phyloP scores from a whole-genome alignment of 2,888 invertebrate genomes.

The Gari tellinella region DNA sequence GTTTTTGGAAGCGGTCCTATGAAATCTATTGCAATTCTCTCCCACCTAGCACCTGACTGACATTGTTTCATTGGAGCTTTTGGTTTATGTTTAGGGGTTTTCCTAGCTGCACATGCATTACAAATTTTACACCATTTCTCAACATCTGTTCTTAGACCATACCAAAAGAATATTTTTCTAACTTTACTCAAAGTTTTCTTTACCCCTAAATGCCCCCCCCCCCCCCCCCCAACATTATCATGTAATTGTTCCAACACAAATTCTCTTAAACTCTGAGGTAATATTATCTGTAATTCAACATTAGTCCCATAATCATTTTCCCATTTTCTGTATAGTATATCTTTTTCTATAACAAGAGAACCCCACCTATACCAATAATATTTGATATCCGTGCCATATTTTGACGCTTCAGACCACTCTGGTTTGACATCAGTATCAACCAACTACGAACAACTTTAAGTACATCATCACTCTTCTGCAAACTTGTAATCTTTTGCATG shows the following conservation, averaged over 20 bases:
- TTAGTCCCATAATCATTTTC: background rate
- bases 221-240: constrained; percentile 7
- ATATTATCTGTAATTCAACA: constrained; percentile 1
- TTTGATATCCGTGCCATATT: constrained; percentile 16
- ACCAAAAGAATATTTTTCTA: constrained; percentile 36
- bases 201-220: constrained; percentile 38
- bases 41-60: constrained; percentile 17
- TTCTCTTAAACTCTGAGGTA: constrained; percentile 7
- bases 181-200: constrained; percentile 21
- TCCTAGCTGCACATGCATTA: constrained; percentile 1
- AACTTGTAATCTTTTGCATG: too few relatives aligned
- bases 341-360: constrained; percentile 25
- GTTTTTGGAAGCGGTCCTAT: constrained; percentile 35
- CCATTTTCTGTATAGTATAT: constrained; percentile 24
- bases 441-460: too few relatives aligned
- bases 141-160: constrained; percentile 18
- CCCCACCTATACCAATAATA: constrained; percentile 43
- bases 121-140: constrained; percentile 17
- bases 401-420: constrained; percentile 23
- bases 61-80: constrained; percentile 13
- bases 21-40: constrained; percentile 44
- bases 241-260: constrained; percentile 16
- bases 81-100: background rate
- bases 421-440: too few relatives aligned
- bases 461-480: too few relatives aligned